phyloP scores from a whole-genome alignment of 2,888 invertebrate species.

The Eurois occulta region DNA sequence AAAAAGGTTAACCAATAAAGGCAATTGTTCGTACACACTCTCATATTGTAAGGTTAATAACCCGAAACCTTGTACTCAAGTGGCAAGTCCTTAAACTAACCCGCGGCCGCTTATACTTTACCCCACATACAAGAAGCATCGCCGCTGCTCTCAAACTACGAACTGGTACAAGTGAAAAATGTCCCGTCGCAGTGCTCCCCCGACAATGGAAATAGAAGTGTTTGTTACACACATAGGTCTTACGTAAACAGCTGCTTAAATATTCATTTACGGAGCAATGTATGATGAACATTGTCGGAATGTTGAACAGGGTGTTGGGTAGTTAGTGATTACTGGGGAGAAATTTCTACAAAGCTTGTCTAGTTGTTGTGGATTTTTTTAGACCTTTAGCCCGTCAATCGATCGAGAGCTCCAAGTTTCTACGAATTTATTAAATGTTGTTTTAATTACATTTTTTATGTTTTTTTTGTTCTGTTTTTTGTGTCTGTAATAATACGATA shows the following conservation, averaged over 20 bases:
- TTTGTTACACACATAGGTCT: conserved; percentile 66
- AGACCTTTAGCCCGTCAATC: background rate
- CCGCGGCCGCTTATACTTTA: conserved; percentile 43
- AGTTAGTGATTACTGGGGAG: conserved; percentile 7
- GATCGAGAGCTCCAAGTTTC: background rate
- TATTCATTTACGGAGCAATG: conserved; percentile 55
- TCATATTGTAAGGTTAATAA: background rate
- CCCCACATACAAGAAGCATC: conserved; percentile 67
- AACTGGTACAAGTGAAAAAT: conserved; percentile 79
- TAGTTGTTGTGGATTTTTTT: background rate
- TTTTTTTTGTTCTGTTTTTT: too few species aligned
- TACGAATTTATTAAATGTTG: too few species aligned
- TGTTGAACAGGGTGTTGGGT: background rate
- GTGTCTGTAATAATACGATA: too few species aligned
- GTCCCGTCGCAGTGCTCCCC: conserved; percentile 72
- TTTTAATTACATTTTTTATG: too few species aligned
- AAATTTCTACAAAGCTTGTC: background rate
- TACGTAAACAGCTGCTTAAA: conserved; percentile 63
- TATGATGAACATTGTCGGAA: conserved; percentile 34
- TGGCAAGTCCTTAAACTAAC: background rate
- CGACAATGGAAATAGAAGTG: conserved; percentile 72
- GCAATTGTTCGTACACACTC: background rate
- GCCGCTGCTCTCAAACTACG: conserved; percentile 75
- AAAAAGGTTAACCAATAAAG: background rate
- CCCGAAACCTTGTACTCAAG: background rate